A percentile compares a stretch with the other conserved stretches of the same genome.
Evolutionary conservation across 2,888 invertebrate species (phyloP).

Genomic region (Orchesellides sinensis): DNA sequence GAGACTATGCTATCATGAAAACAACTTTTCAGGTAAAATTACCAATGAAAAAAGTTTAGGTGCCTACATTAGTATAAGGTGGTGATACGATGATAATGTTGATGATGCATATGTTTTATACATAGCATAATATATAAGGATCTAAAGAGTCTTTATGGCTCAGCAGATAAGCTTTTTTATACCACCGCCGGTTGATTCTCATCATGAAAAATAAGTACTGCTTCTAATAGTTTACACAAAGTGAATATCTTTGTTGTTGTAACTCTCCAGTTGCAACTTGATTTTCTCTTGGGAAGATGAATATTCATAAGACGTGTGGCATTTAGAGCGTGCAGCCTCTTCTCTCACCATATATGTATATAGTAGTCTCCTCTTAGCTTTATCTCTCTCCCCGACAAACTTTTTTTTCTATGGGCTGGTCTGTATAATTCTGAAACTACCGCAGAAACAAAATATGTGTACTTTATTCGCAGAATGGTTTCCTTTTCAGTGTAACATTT

Average conservation of each 20-base stretch:
- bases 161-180: slow-evolving; percentile 11
- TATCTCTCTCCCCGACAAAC: slow-evolving; percentile 5
- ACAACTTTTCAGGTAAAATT: slow-evolving; percentile 9
- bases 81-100: not conserved
- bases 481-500: not conserved
- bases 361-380: not conserved
- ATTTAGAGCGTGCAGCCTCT: slow-evolving; percentile 9
- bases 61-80: not conserved
- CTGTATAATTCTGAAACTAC: not conserved
- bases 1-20: not conserved
- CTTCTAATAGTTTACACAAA: slow-evolving; percentile 23
- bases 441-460: too few relatives aligned
- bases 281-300: slow-evolving; percentile 26
- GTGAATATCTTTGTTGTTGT: slow-evolving; percentile 24
- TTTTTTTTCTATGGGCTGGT: not conserved
- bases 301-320: slow-evolving; percentile 35
- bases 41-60: not conserved
- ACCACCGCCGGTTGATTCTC: slow-evolving; percentile 5
- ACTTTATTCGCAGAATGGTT: not conserved
- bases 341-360: not conserved
- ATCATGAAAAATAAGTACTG: slow-evolving; percentile 38
- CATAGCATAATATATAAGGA: slow-evolving; percentile 6
- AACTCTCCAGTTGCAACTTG: slow-evolving; percentile 27
- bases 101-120: slow-evolving; percentile 3
- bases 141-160: too few relatives aligned